Base-by-base conservation (phyloP, 2,888 invertebrate genomes). In the Hypolimnas misippus region DNA sequence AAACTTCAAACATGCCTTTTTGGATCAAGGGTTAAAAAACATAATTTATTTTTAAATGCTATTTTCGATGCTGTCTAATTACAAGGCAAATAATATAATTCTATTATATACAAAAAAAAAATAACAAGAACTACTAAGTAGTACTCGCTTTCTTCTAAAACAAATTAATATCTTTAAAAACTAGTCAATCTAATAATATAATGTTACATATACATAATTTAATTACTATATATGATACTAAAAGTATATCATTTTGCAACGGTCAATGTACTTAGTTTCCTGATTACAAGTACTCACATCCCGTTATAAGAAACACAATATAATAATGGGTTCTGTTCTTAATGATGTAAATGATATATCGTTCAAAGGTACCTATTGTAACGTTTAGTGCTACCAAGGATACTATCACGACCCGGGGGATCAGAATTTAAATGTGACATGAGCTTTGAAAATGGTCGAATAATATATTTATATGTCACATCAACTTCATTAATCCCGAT, bases 361-460 rank as follows among this genome's bases (percentile, higher is more conserved):
- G 42, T 33, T 64, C 56, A 63, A 60, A 65, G 65, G 46, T 44
- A 57, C 51, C 58, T 38, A 49, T 67, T 63, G 64, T 66, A 58
- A 54, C 51, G 57, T 53, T 21, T 53, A 17, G 21, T 46, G 38
- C 53, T 46, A 46, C 42, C 29, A 42, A n/a, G 51, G 17, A 17
- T 2, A 8, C 33, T 17, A 52, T 19, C 8, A 46, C 25, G n/a
- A 8, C 1, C 1, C 8, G 14, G n/a, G 25, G 35, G n/a, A 46
- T 44, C 21, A 21, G 25, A 53, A 35, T 59, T 44, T 52, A 50
- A 58, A 42, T 59, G 21, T 29, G 49, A 25, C 25, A 25, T 19
- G 44, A 17, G 3, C n/a, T 25, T 25, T 25, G 25, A 25, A 25
- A 25, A 25, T 25, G 25, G 25, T 25, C 2, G 1, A 8, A 35